Evolutionary conservation across 2,113 vertebrate genomes (phyloP).

Genomic region (Urocitellus parryii): DNA sequence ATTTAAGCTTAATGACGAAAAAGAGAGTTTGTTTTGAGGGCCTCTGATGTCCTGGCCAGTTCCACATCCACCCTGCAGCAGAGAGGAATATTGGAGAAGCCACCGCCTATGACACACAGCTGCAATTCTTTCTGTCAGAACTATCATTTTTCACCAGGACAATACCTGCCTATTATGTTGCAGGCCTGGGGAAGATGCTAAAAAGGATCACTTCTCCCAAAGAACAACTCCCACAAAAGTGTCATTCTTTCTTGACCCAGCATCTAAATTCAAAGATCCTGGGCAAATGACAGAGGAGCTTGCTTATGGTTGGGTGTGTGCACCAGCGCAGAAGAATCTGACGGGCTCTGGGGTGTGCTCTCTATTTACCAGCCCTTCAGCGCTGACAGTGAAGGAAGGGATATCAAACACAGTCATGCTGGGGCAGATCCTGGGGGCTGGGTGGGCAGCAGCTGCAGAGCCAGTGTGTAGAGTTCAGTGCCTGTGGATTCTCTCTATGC

Average conservation of each 20-base stretch:
- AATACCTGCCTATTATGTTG: slow-evolving; percentile 69
- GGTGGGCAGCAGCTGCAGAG: slow-evolving; percentile 49
- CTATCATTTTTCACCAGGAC: slow-evolving; percentile 74
- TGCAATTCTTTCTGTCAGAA: slow-evolving; percentile 34
- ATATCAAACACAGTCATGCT: slow-evolving; percentile 78
- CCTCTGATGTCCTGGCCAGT: not conserved
- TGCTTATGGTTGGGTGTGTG: slow-evolving; percentile 79
- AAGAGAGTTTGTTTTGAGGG: not conserved
- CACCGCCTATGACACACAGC: not conserved
- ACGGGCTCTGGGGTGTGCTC: slow-evolving; percentile 82
- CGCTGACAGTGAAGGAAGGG: slow-evolving; percentile 78
- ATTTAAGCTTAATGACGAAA: not conserved
- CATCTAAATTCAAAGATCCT: slow-evolving; percentile 84
- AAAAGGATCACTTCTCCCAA: slow-evolving; percentile 80
- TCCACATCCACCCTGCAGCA: not conserved
- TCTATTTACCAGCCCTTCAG: slow-evolving; percentile 80
- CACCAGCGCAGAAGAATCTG: slow-evolving; percentile 85
- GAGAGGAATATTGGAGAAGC: not conserved
- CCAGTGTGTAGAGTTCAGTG: slow-evolving; percentile 49
- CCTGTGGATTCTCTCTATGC: slow-evolving; percentile 35
- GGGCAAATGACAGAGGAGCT: slow-evolving; percentile 83
- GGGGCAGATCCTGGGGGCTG: slow-evolving; percentile 69
- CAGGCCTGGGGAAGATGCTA: slow-evolving; percentile 62
- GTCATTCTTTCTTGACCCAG: slow-evolving; percentile 85
- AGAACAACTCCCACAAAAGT: slow-evolving; percentile 82